Evolutionary conservation across 37 sponge, comb jelly and placozoan species (phyloP).

Genomic region (Haliclona indistincta): DNA sequence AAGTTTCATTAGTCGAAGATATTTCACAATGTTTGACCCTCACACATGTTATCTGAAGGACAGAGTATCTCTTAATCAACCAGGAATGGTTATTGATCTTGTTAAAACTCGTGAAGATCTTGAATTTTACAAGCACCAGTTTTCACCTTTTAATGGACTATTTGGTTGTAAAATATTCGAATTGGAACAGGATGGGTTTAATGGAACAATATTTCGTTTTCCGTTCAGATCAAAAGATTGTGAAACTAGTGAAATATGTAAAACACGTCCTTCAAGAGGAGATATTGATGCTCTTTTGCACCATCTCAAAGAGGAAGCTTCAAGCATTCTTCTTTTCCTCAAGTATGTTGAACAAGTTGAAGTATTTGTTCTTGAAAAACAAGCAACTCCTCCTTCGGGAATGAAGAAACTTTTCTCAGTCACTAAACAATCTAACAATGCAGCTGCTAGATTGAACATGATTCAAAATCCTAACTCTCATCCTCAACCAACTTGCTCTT

Average conservation of each 20-base stretch:
- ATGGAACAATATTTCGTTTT: constrained; percentile 80
- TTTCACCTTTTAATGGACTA: constrained; percentile 63
- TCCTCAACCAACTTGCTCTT: neutral
- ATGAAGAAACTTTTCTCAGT: constrained; percentile 8
- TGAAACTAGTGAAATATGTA: constrained; percentile 42
- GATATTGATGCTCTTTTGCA: constrained; percentile 7
- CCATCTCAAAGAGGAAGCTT: constrained; percentile 17
- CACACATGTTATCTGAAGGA: constrained; percentile 72
- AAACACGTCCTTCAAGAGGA: constrained; percentile 4
- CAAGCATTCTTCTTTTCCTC: constrained; percentile 58
- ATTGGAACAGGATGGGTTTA: constrained; percentile 25
- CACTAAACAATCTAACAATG: neutral
- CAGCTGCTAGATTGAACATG: neutral
- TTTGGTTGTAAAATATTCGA: constrained; percentile 68
- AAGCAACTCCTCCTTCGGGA: neutral
- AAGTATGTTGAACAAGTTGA: constrained; percentile 42
- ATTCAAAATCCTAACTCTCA: neutral
- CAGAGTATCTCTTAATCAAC: constrained; percentile 27
- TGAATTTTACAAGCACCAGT: constrained; percentile 58
- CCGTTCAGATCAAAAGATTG: constrained; percentile 45
- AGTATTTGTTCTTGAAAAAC: constrained; percentile 34
- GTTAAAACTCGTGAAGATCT: constrained; percentile 33
- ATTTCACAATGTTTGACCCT: constrained; percentile 81
- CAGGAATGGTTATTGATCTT: constrained; percentile 73
- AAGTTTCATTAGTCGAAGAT: constrained; percentile 71